phyloP scores from a whole-genome alignment of 1,140 invertebrate species.

The Drosophila ironensis region DNA sequence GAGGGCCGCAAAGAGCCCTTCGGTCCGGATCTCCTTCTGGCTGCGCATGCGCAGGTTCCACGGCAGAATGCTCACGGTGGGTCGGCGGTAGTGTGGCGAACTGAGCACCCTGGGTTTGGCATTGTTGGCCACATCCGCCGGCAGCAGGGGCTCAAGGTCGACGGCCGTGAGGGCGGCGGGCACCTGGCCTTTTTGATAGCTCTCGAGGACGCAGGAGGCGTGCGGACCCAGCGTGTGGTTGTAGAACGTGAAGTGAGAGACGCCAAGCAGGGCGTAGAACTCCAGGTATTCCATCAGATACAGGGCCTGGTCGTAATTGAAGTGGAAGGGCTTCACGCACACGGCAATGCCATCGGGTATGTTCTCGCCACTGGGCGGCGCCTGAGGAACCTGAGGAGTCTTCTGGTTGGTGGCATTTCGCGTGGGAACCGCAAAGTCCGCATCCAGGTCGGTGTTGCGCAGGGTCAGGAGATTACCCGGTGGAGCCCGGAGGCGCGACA shows the following conservation, averaged over 20 bases:
- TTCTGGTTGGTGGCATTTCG: not conserved
- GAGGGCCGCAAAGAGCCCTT: constrained; percentile 94
- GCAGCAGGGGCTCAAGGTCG: constrained; percentile 54
- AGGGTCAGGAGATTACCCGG: constrained; percentile 86
- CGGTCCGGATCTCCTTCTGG: constrained; percentile 95
- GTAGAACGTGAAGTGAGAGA: constrained; percentile 95
- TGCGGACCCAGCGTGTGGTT: constrained; percentile 93
- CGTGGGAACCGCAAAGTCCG: constrained; percentile 56
- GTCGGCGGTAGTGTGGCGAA: constrained; percentile 79
- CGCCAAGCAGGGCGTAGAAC: constrained; percentile 92
- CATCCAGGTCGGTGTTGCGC: constrained; percentile 83
- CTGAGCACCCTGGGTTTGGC: constrained; percentile 50
- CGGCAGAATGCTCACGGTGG: constrained; percentile 90
- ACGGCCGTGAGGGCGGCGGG: constrained; percentile 63
- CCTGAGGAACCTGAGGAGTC: constrained; percentile 7
- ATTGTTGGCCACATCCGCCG: constrained; percentile 45
- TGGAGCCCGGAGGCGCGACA: constrained; percentile 83
- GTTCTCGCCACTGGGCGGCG: constrained; percentile 62
- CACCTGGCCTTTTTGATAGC: constrained; percentile 85
- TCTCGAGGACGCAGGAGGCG: constrained; percentile 89
- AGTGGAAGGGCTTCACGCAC: constrained; percentile 97
- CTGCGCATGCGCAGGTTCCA: constrained; percentile 95
- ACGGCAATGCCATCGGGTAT: constrained; percentile 88
- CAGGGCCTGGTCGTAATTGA: constrained; percentile 91
- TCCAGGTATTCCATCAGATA: constrained; percentile 97